phyloP scores from a whole-genome alignment of 2,797 vertebrate species.

The Smutsia gigantea region DNA sequence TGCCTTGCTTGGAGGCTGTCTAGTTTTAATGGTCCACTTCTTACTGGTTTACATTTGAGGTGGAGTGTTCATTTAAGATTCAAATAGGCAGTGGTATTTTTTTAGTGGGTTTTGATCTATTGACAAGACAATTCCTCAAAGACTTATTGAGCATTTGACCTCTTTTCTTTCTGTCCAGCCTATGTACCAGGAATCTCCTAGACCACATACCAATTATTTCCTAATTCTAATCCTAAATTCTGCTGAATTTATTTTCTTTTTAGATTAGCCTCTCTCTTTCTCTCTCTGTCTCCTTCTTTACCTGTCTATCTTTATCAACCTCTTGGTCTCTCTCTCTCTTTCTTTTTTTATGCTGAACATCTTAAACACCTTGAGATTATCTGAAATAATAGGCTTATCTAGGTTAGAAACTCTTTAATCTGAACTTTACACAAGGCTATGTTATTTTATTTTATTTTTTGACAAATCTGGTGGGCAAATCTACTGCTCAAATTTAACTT shows the following conservation, averaged over 20 bases:
- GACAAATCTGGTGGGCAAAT: not conserved
- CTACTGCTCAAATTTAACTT: not conserved
- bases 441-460: not conserved
- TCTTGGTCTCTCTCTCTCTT: not conserved
- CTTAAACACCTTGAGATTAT: not conserved
- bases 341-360: not conserved
- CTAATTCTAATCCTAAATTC: not conserved
- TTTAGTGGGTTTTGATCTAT: not conserved
- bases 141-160: not conserved
- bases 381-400: not conserved
- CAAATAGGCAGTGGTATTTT: not conserved
- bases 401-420: not conserved
- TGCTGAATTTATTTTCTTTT: not conserved
- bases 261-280: not conserved
- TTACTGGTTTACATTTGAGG: not conserved
- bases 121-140: not conserved
- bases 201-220: not conserved
- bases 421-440: not conserved
- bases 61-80: not conserved
- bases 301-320: no score
- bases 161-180: not conserved
- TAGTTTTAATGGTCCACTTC: not conserved
- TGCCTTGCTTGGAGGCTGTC: not conserved
- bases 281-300: no score
- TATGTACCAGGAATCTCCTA: not conserved